Evolutionary conservation across 1,140 invertebrate genomes (phyloP).

Genomic region (Teleogryllus occipitalis): DNA sequence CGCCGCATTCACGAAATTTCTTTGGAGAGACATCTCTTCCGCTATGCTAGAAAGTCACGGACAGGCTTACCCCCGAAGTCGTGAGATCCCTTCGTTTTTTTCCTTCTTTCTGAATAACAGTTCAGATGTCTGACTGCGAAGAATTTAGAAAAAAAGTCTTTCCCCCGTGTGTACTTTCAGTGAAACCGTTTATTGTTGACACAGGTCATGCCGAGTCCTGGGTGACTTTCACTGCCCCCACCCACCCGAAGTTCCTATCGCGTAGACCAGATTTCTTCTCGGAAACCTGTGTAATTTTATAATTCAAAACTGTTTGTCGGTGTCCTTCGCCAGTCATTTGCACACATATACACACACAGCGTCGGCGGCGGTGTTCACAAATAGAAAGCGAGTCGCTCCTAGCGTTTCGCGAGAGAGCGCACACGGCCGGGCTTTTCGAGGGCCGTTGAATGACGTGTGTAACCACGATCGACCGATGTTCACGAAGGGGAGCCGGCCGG

Average conservation of each 20-base stretch:
- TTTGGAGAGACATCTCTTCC: no score
- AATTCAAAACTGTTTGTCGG: not conserved
- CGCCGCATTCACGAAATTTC: no score
- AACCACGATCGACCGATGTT: not conserved
- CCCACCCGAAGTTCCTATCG: not conserved
- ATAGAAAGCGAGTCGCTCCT: not conserved
- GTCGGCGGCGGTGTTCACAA: not conserved
- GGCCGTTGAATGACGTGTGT: not conserved
- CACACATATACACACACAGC: not conserved
- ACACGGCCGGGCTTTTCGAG: not conserved
- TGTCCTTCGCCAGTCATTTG: not conserved
- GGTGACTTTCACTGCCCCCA: no score
- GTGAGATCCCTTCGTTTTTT: no score
- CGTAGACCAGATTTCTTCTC: not conserved
- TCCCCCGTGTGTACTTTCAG: not conserved
- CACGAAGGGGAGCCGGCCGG: not conserved
- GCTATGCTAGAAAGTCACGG: no score
- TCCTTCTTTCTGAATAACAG: no score
- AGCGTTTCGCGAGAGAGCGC: not conserved
- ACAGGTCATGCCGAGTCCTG: no score
- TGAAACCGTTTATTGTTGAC: not conserved
- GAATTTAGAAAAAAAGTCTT: not conserved
- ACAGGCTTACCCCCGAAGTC: no score
- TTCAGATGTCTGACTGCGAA: no score
- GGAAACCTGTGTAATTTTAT: not conserved